A percentile compares a stretch with the other conserved stretches of the same genome.
Conservation (phyloP, 2,888 invertebrate species). For the Palloptera scutellata region DNA sequence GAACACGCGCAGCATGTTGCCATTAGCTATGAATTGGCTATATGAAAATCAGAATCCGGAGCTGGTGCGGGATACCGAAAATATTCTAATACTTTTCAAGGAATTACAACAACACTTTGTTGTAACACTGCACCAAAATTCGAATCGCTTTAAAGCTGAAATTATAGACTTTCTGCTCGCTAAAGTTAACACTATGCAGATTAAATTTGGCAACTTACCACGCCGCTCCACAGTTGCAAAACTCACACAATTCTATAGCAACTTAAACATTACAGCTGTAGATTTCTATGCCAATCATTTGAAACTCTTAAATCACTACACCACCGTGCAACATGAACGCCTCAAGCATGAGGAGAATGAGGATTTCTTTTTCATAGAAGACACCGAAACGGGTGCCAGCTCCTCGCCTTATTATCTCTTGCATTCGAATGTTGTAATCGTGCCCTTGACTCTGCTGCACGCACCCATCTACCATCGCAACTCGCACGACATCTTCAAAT, state of each 20-base stretch:
- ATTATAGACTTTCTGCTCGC: constrained; percentile 32
- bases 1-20: constrained; percentile 35
- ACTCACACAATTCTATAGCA: constrained; percentile 34
- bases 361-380: constrained; percentile 26
- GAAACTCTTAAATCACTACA: constrained; percentile 31
- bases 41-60: constrained; percentile 34
- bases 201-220: constrained; percentile 42
- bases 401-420: constrained; percentile 41
- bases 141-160: constrained; percentile 32
- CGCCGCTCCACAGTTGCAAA: constrained; percentile 24
- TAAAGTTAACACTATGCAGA: constrained; percentile 39
- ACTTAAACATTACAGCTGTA: constrained; percentile 11
- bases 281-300: constrained; percentile 40
- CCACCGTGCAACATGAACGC: constrained; percentile 16
- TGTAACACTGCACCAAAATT: constrained; percentile 31
- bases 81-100: constrained; percentile 33
- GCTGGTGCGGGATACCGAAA: constrained; percentile 22
- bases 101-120: constrained; percentile 37
- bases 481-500: constrained; percentile 37
- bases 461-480: constrained; percentile 38
- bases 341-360: constrained; percentile 15
- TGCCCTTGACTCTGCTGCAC: constrained; percentile 39
- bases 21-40: constrained; percentile 42
- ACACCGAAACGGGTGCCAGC: constrained; percentile 32
- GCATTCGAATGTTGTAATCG: constrained; percentile 34